Evolutionary conservation across 1,140 invertebrate species (phyloP).

Genomic region (Phenacoccus solenopsis): DNA sequence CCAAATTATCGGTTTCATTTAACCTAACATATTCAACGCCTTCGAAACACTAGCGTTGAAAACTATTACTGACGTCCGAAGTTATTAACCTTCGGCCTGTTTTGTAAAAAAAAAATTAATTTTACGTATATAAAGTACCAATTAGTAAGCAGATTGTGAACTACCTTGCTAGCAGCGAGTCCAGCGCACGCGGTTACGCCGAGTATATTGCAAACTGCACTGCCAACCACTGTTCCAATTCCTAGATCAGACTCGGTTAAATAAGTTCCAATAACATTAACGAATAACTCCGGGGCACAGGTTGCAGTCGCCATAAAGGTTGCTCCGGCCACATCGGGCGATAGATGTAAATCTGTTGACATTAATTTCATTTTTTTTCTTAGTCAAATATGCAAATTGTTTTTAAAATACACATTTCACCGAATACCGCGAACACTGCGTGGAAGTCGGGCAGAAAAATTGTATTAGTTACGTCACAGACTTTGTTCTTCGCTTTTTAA

Average conservation of each 20-base stretch:
- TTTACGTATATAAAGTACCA: too few relatives aligned
- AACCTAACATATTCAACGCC: neutral
- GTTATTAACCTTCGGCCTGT: neutral
- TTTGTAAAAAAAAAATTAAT: neutral
- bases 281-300: constrained; percentile 48
- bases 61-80: neutral
- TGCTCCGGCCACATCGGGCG: constrained; percentile 48
- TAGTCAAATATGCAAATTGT: neutral
- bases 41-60: too few relatives aligned
- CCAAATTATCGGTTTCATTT: neutral
- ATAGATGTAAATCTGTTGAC: constrained; percentile 35
- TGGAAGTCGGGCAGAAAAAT: neutral
- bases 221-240: constrained; percentile 53
- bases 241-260: constrained; percentile 46
- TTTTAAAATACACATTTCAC: neutral
- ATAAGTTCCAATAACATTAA: constrained; percentile 43
- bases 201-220: constrained; percentile 56
- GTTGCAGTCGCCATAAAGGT: constrained; percentile 54
- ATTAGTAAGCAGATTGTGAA: neutral
- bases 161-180: constrained; percentile 48
- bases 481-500: neutral
- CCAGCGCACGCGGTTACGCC: constrained; percentile 54
- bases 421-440: neutral
- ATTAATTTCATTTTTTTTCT: neutral
- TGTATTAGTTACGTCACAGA: too few relatives aligned